Conservation (phyloP, 2,888 invertebrate species). For the Atherix ibis region DNA sequence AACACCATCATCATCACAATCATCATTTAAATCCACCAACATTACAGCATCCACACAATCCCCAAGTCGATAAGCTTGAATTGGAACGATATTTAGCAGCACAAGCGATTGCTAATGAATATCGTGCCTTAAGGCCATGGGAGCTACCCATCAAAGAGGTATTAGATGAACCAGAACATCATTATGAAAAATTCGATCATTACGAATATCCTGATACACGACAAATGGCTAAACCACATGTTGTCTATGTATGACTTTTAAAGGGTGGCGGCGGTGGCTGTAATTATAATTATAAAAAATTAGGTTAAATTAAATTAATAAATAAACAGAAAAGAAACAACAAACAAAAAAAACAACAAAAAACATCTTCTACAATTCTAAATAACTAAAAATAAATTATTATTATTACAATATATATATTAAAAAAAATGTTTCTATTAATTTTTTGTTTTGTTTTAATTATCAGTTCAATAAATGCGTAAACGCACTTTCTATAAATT, state of each 20-base stretch:
- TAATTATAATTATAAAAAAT: slow-evolving; percentile 14
- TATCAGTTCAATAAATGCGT: too few species aligned
- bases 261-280: slow-evolving; percentile 16
- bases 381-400: too few species aligned
- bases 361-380: slow-evolving; percentile 10
- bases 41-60: slow-evolving; percentile 8
- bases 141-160: slow-evolving; percentile 30
- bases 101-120: slow-evolving; percentile 32
- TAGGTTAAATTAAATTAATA: slow-evolving; percentile 12
- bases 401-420: too few species aligned
- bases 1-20: slow-evolving; percentile 22
- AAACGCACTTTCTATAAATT: too few species aligned
- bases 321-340: slow-evolving; percentile 2
- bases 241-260: slow-evolving; percentile 38
- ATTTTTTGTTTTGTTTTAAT: too few species aligned
- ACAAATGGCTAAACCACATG: slow-evolving; percentile 34
- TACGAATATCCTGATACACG: slow-evolving; percentile 34
- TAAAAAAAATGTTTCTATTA: too few species aligned
- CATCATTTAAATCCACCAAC: slow-evolving; percentile 20
- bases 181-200: slow-evolving; percentile 33
- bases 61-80: slow-evolving; percentile 27
- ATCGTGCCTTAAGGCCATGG: slow-evolving; percentile 31
- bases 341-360: too few species aligned
- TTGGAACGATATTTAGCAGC: slow-evolving; percentile 32
- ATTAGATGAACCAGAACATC: slow-evolving; percentile 27